A percentile compares a stretch with the other conserved stretches of the same genome.
These are phyloP conservation scores for Plotosus lineatus DNA, from an alignment of 2,113 vertebrate genomes.

Conservation along the genomic window DNA sequence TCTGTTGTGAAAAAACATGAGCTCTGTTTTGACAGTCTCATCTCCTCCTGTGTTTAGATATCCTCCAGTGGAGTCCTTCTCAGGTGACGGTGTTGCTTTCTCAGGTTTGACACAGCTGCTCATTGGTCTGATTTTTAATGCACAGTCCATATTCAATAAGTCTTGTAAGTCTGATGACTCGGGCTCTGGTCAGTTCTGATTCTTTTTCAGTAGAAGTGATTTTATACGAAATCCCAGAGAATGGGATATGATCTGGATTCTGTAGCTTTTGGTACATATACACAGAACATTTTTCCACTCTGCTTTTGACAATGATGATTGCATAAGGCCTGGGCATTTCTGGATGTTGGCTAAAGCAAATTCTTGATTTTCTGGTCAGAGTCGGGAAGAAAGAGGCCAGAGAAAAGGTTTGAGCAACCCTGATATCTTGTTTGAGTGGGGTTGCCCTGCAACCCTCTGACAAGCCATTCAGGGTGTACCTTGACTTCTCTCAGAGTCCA, in stretches of 20 bases:
- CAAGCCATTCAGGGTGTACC: too few species aligned
- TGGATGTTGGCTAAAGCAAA: background rate
- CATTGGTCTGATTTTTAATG: slow-evolving; percentile 1
- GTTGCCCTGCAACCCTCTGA: too few species aligned
- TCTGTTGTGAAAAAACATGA: background rate
- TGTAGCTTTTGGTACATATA: background rate
- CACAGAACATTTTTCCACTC: background rate
- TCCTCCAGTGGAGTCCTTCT: slow-evolving; percentile 10
- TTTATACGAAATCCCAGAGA: background rate
- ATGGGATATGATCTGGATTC: background rate
- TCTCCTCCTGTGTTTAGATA: slow-evolving; percentile 37
- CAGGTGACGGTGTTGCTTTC: background rate
- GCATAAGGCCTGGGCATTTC: background rate
- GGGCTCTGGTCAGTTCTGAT: background rate
- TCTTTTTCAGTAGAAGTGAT: background rate
- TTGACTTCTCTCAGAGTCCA: too few species aligned
- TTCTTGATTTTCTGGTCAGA: background rate
- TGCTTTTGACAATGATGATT: background rate
- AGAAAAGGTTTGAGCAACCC: too few species aligned
- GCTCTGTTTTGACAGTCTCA: slow-evolving; percentile 18
- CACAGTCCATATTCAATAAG: background rate
- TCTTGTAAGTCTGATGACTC: background rate
- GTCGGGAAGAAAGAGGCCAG: background rate
- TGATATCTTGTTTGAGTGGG: too few species aligned
- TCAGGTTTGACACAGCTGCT: background rate